Conservation (phyloP, 1,140 invertebrate genomes). For the Neodiprion pinetum region DNA sequence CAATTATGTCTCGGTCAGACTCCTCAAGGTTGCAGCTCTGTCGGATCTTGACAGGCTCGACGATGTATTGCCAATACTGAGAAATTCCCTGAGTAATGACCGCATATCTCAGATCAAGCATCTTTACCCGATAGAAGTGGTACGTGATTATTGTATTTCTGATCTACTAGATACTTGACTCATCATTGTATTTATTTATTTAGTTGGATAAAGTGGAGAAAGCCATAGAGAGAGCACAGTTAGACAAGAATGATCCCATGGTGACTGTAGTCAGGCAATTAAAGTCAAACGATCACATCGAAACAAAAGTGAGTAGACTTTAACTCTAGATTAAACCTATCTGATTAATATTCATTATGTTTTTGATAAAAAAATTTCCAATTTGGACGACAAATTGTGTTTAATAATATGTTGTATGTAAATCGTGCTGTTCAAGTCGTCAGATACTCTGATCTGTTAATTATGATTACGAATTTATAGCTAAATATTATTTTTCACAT, state of each 20-base stretch:
- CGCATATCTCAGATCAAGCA: constrained; percentile 57
- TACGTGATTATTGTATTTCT: constrained; percentile 39
- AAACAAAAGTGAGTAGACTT: constrained; percentile 46
- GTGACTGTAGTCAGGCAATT: constrained; percentile 55
- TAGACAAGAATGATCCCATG: constrained; percentile 56
- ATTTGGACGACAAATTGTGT: too few relatives aligned
- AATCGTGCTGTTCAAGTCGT: too few relatives aligned
- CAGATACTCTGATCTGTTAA: too few relatives aligned
- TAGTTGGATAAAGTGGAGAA: constrained; percentile 58
- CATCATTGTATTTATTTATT: constrained; percentile 30
- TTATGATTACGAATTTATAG: too few relatives aligned
- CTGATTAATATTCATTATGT: too few relatives aligned
- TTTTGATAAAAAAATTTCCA: not conserved
- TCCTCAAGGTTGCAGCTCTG: constrained; percentile 71
- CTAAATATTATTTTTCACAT: constrained; percentile 10
- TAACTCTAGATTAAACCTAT: too few relatives aligned
- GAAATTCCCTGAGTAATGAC: constrained; percentile 66
- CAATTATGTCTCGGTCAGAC: constrained; percentile 72
- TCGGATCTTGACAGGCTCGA: constrained; percentile 68
- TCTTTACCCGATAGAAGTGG: constrained; percentile 62
- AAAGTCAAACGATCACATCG: constrained; percentile 52
- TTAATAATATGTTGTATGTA: too few relatives aligned
- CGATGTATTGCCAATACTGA: constrained; percentile 70
- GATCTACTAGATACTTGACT: not conserved
- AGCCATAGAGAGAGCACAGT: constrained; percentile 43